Evolutionary conservation across 2,797 vertebrate species (phyloP).

Genomic region (Cyclura pinguis): DNA sequence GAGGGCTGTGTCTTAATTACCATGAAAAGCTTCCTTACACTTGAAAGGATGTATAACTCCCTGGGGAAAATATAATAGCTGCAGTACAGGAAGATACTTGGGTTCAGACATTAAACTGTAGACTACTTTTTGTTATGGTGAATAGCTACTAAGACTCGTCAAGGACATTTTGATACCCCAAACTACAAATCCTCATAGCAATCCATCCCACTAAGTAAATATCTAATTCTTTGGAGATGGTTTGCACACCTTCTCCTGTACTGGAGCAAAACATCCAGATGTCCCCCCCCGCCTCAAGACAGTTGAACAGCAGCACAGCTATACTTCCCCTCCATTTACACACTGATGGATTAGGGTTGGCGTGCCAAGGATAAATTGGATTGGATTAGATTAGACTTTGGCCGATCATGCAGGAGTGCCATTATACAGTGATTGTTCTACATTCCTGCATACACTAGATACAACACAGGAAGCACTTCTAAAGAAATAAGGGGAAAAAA

Average conservation of each 20-base stretch:
- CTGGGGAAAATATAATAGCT: constrained; percentile 52
- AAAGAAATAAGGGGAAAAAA: not conserved
- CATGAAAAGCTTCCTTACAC: constrained; percentile 62
- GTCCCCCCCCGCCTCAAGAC: not conserved
- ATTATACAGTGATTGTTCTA: not conserved
- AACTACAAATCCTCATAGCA: constrained; percentile 40
- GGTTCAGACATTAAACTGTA: not conserved
- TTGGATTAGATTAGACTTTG: constrained; percentile 1
- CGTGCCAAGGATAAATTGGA: not conserved
- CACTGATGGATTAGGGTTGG: not conserved
- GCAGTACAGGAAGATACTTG: constrained; percentile 44
- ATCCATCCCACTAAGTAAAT: constrained; percentile 37
- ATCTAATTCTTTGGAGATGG: not conserved
- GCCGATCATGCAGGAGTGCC: not conserved
- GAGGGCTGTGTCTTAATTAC: constrained; percentile 66
- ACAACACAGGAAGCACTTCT: not conserved
- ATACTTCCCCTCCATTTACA: not conserved
- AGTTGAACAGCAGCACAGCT: not conserved
- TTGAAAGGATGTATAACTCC: constrained; percentile 40
- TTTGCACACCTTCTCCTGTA: not conserved
- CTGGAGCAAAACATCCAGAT: not conserved
- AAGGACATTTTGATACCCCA: not conserved
- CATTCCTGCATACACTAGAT: not conserved
- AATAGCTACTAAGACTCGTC: not conserved
- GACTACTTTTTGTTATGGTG: constrained; percentile 32